Conservation (phyloP, 2,888 invertebrate genomes). For the Andrena praecox region DNA sequence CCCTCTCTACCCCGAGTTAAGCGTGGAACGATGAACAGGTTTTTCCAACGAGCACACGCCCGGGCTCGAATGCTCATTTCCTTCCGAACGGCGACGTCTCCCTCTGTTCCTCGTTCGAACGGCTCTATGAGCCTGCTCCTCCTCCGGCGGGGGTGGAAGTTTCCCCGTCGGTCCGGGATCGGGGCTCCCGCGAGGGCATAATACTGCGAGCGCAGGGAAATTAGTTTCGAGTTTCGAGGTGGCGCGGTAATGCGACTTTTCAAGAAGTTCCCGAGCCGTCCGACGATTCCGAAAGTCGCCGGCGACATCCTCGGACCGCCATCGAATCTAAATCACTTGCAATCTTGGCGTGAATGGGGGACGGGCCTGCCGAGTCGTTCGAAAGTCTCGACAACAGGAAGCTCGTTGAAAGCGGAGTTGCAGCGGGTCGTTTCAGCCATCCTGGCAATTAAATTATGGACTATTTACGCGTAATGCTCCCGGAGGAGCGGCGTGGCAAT, state of each 20-base stretch:
- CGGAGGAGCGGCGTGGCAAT: not conserved
- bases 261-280: slow-evolving; percentile 48
- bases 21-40: slow-evolving; percentile 34
- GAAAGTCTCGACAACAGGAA: slow-evolving; percentile 4
- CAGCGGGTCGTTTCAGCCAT: not conserved
- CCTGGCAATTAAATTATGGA: not conserved
- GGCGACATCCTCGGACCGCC: slow-evolving; percentile 18
- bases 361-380: not conserved
- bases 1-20: not conserved
- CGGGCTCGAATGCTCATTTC: slow-evolving; percentile 26
- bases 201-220: slow-evolving; percentile 42
- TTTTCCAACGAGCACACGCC: slow-evolving; percentile 31
- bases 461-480: not conserved
- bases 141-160: slow-evolving; percentile 28
- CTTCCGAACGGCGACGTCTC: slow-evolving; percentile 19
- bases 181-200: slow-evolving; percentile 19
- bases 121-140: slow-evolving; percentile 39
- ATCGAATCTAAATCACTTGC: slow-evolving; percentile 42
- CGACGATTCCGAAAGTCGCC: slow-evolving; percentile 52
- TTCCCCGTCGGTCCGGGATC: slow-evolving; percentile 17
- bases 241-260: slow-evolving; percentile 53
- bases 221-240: slow-evolving; percentile 57
- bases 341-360: slow-evolving; percentile 7
- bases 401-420: not conserved
- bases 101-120: not conserved